These are phyloP conservation scores for Neoseiulus cucumeris DNA, from an alignment of 1,140 invertebrate genomes.

Conservation along the genomic window DNA sequence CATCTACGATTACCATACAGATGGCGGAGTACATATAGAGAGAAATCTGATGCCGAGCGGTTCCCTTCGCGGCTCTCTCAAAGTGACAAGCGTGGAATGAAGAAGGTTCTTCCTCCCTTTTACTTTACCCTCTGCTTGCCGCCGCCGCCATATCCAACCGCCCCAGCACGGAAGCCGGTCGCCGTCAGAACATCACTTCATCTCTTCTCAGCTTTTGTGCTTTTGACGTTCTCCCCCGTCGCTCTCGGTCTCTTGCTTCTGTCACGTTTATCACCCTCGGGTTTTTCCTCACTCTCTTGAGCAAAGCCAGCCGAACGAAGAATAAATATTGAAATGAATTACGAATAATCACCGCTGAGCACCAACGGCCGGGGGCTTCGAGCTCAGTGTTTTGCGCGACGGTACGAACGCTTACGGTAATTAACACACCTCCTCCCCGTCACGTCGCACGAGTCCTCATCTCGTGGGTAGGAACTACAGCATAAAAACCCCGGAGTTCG, in stretches of 20 bases:
- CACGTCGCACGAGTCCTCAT: too few relatives aligned
- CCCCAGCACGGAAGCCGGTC: background rate
- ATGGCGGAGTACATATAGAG: too few relatives aligned
- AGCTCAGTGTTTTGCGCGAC: too few relatives aligned
- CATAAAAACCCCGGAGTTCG: too few relatives aligned
- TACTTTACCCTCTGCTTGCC: background rate
- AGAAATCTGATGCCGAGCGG: too few relatives aligned
- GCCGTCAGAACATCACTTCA: background rate
- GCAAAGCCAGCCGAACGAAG: background rate
- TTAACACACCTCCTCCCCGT: too few relatives aligned
- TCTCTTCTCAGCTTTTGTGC: slow-evolving; percentile 5
- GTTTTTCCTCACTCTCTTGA: background rate
- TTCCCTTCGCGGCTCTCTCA: background rate
- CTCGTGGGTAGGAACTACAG: too few relatives aligned
- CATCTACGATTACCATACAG: too few relatives aligned
- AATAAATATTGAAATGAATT: background rate
- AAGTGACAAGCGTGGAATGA: background rate
- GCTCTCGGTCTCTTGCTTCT: background rate
- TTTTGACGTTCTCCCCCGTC: background rate
- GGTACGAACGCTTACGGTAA: too few relatives aligned
- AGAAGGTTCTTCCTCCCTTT: background rate
- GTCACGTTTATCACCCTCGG: background rate
- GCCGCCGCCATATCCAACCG: background rate
- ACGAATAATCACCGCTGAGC: background rate
- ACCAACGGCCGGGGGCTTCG: background rate